These are phyloP conservation scores for Troides aeacus DNA, from an alignment of 2,888 invertebrate species.

Conservation along the genomic window DNA sequence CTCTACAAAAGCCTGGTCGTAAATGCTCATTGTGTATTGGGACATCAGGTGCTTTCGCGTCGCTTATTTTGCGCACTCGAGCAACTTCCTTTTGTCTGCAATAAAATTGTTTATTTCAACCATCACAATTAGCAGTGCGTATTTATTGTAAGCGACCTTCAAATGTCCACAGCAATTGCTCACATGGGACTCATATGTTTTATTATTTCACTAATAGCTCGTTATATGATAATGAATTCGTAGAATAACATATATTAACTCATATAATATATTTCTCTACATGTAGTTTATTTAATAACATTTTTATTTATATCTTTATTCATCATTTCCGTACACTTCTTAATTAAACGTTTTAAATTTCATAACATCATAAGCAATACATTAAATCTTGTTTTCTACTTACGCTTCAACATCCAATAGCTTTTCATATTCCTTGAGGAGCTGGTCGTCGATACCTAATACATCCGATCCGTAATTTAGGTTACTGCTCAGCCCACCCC, in stretches of 20 bases:
- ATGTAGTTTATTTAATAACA: neutral
- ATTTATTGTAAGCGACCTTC: constrained; percentile 19
- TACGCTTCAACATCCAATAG: constrained; percentile 71
- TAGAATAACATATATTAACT: neutral
- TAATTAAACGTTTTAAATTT: neutral
- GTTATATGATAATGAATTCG: constrained; percentile 3
- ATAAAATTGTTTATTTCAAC: constrained; percentile 34
- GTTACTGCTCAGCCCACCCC: constrained; percentile 90
- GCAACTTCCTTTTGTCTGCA: constrained; percentile 73
- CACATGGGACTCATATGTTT: constrained; percentile 11
- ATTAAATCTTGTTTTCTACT: constrained; percentile 39
- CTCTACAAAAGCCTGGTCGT: constrained; percentile 91
- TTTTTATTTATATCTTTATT: neutral
- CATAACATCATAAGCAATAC: too few relatives aligned
- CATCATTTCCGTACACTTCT: neutral
- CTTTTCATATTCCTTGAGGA: constrained; percentile 88
- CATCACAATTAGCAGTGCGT: constrained; percentile 4
- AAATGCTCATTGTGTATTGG: constrained; percentile 83
- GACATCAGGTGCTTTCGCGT: constrained; percentile 65
- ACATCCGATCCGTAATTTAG: constrained; percentile 92
- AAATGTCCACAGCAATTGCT: constrained; percentile 11
- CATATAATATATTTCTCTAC: neutral
- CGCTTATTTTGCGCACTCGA: constrained; percentile 65
- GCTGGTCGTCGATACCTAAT: constrained; percentile 88
- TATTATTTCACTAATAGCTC: neutral